Evolutionary conservation across 2,797 vertebrate species (phyloP), one percentile per base, ranked within the genome.

Genomic region (Merluccius polli): DNA sequence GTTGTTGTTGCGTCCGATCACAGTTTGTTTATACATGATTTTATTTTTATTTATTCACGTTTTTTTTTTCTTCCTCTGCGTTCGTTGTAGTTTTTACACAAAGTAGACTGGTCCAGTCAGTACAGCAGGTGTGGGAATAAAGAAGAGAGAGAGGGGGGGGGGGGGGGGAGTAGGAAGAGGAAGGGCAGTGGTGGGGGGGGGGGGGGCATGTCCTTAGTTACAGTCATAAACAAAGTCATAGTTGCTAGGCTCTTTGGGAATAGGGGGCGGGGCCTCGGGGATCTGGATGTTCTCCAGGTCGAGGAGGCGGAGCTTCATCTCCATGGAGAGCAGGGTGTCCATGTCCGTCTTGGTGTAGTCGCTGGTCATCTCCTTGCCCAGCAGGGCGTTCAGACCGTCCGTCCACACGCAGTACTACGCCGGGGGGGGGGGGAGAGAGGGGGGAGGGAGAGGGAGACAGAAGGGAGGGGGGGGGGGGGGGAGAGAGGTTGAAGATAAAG

Each of bases 221-320:
- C 97, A 99, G 95, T 99, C 97, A 77, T 99, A 99, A 92, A 99
- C 98, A 92, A 99, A 99, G 94, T 99, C 96, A 78, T 99, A 99
- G 94, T 99, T 99, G 95, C 98, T 99, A 86, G 98, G 98, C 87
- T 99, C 98, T 95, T 99, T 99, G 92, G 98, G 98, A 92, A 99
- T 97, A 0, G 98, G 98, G 48, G 98, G 98, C 24, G 98, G 97
- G 30, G 95, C 97, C 70, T 99, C 98, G 0, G 98, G 98, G 86
- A 99, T 99, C 92, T 98, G 98, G 92, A 99, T 98, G 92, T 99
- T 99, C 87, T 99, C 98, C 91, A 99, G 90, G 93, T 99, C 98
- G 65, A 99, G 94, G 84, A 99, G 97, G 82, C 98, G 98, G 59
- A 99, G 96, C 91, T 99, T 99, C 93, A 99, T 99, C 91, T 99